Evolutionary conservation across 2,113 vertebrate genomes (phyloP).

Genomic region (Festucalex cinctus): DNA sequence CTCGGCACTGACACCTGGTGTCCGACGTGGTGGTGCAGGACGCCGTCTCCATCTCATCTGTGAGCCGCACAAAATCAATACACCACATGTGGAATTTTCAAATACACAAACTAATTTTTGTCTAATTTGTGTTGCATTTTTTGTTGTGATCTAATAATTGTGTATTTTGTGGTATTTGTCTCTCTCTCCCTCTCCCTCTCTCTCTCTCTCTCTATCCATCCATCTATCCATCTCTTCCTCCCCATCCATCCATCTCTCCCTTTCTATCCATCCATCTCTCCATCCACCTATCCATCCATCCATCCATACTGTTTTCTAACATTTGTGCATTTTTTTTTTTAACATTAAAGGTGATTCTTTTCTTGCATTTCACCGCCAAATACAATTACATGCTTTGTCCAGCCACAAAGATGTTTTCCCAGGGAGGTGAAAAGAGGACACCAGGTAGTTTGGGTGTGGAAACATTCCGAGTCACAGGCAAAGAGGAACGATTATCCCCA

Average conservation of each 20-base stretch:
- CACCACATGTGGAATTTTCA: neutral
- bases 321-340: too few relatives aligned
- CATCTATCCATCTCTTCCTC: too few relatives aligned
- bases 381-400: neutral
- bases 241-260: too few relatives aligned
- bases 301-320: too few relatives aligned
- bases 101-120: neutral
- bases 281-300: too few relatives aligned
- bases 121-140: too few relatives aligned
- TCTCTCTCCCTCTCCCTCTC: too few relatives aligned
- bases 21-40: slow-evolving; percentile 61
- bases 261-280: too few relatives aligned
- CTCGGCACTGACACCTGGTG: slow-evolving; percentile 69
- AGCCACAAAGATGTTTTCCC: neutral
- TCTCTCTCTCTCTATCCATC: too few relatives aligned
- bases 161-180: too few relatives aligned
- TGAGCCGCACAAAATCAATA: neutral
- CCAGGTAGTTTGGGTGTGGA: neutral
- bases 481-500: neutral
- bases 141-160: too few relatives aligned
- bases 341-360: too few relatives aligned
- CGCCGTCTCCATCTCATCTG: slow-evolving; percentile 64
- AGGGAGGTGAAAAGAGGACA: neutral
- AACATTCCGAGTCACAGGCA: neutral
- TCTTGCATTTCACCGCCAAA: neutral